phyloP scores from a whole-genome alignment of 2,113 vertebrate genomes.

The Regulus satrapa region DNA sequence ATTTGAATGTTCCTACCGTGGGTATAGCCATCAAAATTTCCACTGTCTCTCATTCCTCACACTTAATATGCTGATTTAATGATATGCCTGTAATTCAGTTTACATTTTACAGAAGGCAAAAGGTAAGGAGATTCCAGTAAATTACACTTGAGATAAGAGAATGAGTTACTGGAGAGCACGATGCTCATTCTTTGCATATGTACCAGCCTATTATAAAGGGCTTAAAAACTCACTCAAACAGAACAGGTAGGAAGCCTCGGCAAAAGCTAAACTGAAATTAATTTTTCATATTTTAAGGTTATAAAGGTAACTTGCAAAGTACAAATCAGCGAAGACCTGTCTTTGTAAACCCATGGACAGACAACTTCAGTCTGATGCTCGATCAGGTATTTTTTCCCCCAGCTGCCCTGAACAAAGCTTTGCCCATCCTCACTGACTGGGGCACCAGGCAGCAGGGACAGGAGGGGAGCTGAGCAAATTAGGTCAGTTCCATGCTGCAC shows the following conservation, averaged over 20 bases:
- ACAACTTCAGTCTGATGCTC: background rate
- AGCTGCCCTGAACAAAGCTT: background rate
- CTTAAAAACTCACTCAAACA: background rate
- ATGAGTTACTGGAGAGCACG: background rate
- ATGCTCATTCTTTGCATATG: background rate
- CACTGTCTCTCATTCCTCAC: background rate
- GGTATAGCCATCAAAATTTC: background rate
- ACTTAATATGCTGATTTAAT: slow-evolving; percentile 39
- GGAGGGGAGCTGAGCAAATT: background rate
- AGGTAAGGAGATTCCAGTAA: slow-evolving; percentile 30
- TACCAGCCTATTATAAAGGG: background rate
- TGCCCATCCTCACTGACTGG: background rate
- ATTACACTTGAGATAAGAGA: slow-evolving; percentile 37
- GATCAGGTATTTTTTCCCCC: background rate
- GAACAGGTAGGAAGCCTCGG: background rate
- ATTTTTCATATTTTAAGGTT: background rate
- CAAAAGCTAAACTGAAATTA: background rate
- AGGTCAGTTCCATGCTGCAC: background rate
- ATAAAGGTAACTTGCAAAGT: background rate
- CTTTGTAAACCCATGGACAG: background rate
- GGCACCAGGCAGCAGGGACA: background rate
- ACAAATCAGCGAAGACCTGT: background rate
- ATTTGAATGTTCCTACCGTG: background rate
- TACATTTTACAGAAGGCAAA: slow-evolving; percentile 25
- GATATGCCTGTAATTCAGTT: slow-evolving; percentile 28